Conservation (phyloP, 2,888 invertebrate genomes). For the Theodoxus fluviatilis region DNA sequence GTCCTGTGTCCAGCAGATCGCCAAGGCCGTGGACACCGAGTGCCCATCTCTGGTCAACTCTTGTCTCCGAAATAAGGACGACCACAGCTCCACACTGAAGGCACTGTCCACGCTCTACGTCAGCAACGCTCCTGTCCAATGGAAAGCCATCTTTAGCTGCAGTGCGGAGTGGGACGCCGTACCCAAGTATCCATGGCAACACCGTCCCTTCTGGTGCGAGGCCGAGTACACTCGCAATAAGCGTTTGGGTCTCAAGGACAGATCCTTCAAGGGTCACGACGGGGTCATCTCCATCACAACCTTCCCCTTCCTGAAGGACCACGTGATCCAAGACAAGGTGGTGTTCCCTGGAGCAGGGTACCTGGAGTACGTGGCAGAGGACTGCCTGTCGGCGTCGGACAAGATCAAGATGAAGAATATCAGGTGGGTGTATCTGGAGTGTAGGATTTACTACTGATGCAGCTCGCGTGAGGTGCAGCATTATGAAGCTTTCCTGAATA, state of each 20-base stretch:
- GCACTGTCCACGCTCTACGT: slow-evolving; percentile 24
- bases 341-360: slow-evolving; percentile 29
- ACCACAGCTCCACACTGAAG: slow-evolving; percentile 18
- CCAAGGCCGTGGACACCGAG: slow-evolving; percentile 10
- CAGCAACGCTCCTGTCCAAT: slow-evolving; percentile 22
- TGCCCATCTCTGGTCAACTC: slow-evolving; percentile 20
- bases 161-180: slow-evolving; percentile 25
- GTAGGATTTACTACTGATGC: too few relatives aligned
- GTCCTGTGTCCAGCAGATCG: slow-evolving; percentile 24
- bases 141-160: slow-evolving; percentile 22
- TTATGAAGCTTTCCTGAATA: too few relatives aligned
- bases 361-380: slow-evolving; percentile 23
- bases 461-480: too few relatives aligned
- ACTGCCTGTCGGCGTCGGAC: background rate
- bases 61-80: slow-evolving; percentile 23
- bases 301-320: slow-evolving; percentile 23
- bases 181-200: slow-evolving; percentile 30
- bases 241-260: slow-evolving; percentile 24
- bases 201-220: slow-evolving; percentile 27
- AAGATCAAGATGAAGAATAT: slow-evolving; percentile 17
- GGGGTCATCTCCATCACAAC: slow-evolving; percentile 12
- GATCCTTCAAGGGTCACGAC: slow-evolving; percentile 17
- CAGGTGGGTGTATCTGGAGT: too few relatives aligned
- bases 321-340: slow-evolving; percentile 24
- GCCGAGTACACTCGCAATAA: slow-evolving; percentile 20